These are phyloP conservation scores for Drosophila tanythrix DNA, from an alignment of 2,888 invertebrate species.

Conservation along the genomic window DNA sequence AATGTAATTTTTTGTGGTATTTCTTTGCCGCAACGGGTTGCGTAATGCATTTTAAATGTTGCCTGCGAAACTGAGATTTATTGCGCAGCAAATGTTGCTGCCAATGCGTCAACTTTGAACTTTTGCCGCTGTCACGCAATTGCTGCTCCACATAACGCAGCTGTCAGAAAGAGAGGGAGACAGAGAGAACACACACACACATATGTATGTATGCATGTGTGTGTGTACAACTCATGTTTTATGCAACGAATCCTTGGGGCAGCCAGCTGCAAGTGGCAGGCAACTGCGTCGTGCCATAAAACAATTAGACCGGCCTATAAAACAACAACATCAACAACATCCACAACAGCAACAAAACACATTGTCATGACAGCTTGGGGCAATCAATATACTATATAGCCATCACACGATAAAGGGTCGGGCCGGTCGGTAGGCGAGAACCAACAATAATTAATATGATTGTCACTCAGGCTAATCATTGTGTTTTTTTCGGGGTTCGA, in stretches of 20 bases:
- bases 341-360: slow-evolving; percentile 14
- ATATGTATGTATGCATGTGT: slow-evolving; percentile 7
- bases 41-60: slow-evolving; percentile 41
- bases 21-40: slow-evolving; percentile 15
- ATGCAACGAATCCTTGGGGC: slow-evolving; percentile 55
- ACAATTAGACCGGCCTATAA: slow-evolving; percentile 71
- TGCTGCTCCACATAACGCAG: slow-evolving; percentile 51
- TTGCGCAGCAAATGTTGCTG: slow-evolving; percentile 48
- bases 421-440: not conserved
- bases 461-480: slow-evolving; percentile 58
- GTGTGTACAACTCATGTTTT: slow-evolving; percentile 47
- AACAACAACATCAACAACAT: slow-evolving; percentile 16
- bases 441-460: slow-evolving; percentile 62
- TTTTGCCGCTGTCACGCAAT: slow-evolving; percentile 63
- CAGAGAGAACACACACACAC: slow-evolving; percentile 3
- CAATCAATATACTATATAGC: slow-evolving; percentile 9
- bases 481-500: not conserved
- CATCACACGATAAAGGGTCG: slow-evolving; percentile 12
- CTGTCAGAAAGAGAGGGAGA: slow-evolving; percentile 25
- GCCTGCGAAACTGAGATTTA: slow-evolving; percentile 45
- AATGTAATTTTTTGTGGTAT: not conserved
- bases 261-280: slow-evolving; percentile 50
- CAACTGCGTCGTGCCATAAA: slow-evolving; percentile 58
- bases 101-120: slow-evolving; percentile 61
- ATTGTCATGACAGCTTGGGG: slow-evolving; percentile 28